Percentiles rank a stretch among this genome's conserved stretches.
These are phyloP conservation scores for Drosophila serrata DNA, from an alignment of 1,140 invertebrate genomes.

Conservation along the genomic window DNA sequence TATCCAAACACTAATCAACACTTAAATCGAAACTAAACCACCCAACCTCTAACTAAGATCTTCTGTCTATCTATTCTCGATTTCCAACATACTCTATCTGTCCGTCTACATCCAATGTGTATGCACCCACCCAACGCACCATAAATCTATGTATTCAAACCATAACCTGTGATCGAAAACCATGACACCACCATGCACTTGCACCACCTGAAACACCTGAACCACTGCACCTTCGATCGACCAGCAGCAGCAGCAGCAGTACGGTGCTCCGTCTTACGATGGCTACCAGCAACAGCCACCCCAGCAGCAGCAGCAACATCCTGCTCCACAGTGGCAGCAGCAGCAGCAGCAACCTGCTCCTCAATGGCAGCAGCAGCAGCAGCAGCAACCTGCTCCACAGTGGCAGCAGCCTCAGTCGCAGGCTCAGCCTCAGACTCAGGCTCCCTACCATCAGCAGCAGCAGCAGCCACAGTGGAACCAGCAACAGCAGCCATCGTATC, in stretches of 20 bases:
- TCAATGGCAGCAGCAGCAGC: slow-evolving; percentile 22
- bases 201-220: slow-evolving; percentile 46
- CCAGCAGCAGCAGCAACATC: slow-evolving; percentile 54
- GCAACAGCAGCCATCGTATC: slow-evolving; percentile 55
- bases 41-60: slow-evolving; percentile 40
- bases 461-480: slow-evolving; percentile 61
- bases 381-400: slow-evolving; percentile 58
- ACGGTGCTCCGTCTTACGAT: slow-evolving; percentile 69
- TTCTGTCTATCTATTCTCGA: slow-evolving; percentile 34
- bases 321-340: slow-evolving; percentile 54
- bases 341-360: slow-evolving; percentile 26
- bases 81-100: slow-evolving; percentile 43
- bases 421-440: slow-evolving; percentile 19
- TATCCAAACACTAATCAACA: slow-evolving; percentile 23
- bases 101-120: slow-evolving; percentile 46
- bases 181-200: slow-evolving; percentile 38
- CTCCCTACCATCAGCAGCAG: slow-evolving; percentile 46
- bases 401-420: slow-evolving; percentile 57
- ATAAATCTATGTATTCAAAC: slow-evolving; percentile 51
- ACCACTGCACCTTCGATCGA: slow-evolving; percentile 83
- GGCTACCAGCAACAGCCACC: slow-evolving; percentile 65
- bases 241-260: slow-evolving; percentile 83
- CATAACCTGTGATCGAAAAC: slow-evolving; percentile 72
- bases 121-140: slow-evolving; percentile 60
- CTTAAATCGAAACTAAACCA: slow-evolving; percentile 22